phyloP scores from a whole-genome alignment of 1,140 invertebrate species.

The Drosophila sucinea region DNA sequence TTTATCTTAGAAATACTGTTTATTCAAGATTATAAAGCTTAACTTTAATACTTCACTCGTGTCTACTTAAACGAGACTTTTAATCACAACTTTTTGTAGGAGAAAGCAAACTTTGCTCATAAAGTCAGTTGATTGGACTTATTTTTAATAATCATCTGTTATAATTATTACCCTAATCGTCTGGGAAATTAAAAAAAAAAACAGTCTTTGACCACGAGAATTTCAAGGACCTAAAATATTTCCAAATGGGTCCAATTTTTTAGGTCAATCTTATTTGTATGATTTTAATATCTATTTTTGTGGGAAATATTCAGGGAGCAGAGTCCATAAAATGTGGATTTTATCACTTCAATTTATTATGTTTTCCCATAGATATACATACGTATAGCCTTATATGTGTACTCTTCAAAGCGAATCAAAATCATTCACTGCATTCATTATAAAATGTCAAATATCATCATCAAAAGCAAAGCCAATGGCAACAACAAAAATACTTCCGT shows the following conservation, averaged over 20 bases:
- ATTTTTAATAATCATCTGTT: no score
- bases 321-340: slow-evolving; percentile 1
- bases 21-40: not conserved
- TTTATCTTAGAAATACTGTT: not conserved
- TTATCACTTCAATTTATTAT: not conserved
- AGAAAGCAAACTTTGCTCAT: no score
- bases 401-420: slow-evolving; percentile 19
- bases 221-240: no score
- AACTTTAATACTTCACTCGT: slow-evolving; percentile 4
- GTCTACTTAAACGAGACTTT: slow-evolving; percentile 1
- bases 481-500: slow-evolving; percentile 56
- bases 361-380: not conserved
- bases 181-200: no score
- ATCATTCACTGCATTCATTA: slow-evolving; percentile 48
- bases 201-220: no score
- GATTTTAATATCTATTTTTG: no score
- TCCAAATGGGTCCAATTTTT: no score
- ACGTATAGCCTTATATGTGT: no score
- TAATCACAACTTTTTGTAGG: not conserved
- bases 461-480: slow-evolving; percentile 1
- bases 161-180: no score
- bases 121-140: no score
- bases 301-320: not conserved
- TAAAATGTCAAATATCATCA: slow-evolving; percentile 59
- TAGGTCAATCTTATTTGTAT: no score